Evolutionary conservation across 2,888 invertebrate species (phyloP).

Genomic region (Drosophila subsilvestris): DNA sequence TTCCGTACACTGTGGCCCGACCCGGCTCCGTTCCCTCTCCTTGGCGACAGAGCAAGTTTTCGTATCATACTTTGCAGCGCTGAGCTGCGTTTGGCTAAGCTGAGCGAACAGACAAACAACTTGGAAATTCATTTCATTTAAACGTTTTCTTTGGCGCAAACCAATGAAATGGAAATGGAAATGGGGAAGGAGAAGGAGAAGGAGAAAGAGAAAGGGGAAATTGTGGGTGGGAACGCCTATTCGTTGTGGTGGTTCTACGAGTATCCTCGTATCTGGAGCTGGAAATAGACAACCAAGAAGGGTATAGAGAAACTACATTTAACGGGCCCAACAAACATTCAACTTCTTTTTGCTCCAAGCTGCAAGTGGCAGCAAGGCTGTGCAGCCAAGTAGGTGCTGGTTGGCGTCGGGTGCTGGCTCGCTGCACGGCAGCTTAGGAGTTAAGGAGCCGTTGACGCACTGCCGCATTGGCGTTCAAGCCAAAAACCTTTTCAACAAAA

Average conservation of each 20-base stretch:
- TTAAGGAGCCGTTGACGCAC: slow-evolving; percentile 43
- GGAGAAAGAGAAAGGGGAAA: no score
- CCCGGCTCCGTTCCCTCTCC: no score
- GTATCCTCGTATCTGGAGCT: no score
- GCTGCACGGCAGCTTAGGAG: slow-evolving; percentile 25
- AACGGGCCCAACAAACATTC: no score
- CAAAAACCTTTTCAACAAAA: slow-evolving; percentile 48
- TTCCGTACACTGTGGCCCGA: no score
- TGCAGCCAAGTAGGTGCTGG: slow-evolving; percentile 8
- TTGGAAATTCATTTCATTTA: slow-evolving; percentile 65
- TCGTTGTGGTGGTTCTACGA: no score
- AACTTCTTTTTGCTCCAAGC: neutral
- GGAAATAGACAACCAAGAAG: no score
- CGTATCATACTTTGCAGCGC: slow-evolving; percentile 50
- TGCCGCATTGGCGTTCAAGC: slow-evolving; percentile 56
- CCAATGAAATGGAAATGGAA: neutral
- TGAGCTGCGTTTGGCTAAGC: slow-evolving; percentile 31
- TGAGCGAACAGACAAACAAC: slow-evolving; percentile 33
- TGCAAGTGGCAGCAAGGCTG: slow-evolving; percentile 1
- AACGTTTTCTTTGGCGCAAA: slow-evolving; percentile 46
- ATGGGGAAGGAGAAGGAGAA: neutral
- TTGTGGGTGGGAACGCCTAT: no score
- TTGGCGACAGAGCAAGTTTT: slow-evolving; percentile 23
- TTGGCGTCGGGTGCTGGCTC: neutral
- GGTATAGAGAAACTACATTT: no score